Conservation (phyloP, 2,113 vertebrate genomes). For the Notothenia rossii region DNA sequence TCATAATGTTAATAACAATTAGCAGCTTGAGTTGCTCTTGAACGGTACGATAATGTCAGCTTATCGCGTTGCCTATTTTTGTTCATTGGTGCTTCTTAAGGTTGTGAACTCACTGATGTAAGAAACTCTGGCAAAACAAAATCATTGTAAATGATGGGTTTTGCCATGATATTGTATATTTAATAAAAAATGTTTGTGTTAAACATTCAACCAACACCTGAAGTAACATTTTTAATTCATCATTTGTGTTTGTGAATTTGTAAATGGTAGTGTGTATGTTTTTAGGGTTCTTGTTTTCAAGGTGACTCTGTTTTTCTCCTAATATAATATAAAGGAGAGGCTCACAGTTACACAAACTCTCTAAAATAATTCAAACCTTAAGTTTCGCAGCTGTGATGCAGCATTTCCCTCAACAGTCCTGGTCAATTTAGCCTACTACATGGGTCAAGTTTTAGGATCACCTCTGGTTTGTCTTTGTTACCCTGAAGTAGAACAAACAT, state of each 20-base stretch:
- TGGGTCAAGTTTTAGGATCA: neutral
- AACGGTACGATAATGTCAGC: constrained; percentile 33
- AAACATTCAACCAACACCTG: constrained; percentile 73
- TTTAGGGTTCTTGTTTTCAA: neutral
- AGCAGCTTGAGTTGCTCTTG: constrained; percentile 34
- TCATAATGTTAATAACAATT: constrained; percentile 71
- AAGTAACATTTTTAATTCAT: constrained; percentile 81
- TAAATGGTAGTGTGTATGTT: neutral
- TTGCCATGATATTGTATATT: constrained; percentile 89
- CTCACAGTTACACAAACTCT: neutral
- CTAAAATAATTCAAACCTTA: neutral
- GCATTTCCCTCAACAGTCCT: neutral
- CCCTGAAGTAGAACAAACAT: neutral
- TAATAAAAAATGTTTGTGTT: constrained; percentile 88
- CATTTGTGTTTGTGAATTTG: constrained; percentile 24
- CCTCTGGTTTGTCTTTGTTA: neutral
- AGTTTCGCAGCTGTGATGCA: neutral
- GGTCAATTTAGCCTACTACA: neutral
- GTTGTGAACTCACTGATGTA: constrained; percentile 80
- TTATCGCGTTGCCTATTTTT: constrained; percentile 28
- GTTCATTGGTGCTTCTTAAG: constrained; percentile 47
- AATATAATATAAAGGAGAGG: neutral
- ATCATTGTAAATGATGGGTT: constrained; percentile 43
- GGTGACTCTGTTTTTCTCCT: neutral
- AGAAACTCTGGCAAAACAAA: constrained; percentile 85